Evolutionary conservation across 2,113 vertebrate species (phyloP).

Genomic region (Plotosus lineatus): DNA sequence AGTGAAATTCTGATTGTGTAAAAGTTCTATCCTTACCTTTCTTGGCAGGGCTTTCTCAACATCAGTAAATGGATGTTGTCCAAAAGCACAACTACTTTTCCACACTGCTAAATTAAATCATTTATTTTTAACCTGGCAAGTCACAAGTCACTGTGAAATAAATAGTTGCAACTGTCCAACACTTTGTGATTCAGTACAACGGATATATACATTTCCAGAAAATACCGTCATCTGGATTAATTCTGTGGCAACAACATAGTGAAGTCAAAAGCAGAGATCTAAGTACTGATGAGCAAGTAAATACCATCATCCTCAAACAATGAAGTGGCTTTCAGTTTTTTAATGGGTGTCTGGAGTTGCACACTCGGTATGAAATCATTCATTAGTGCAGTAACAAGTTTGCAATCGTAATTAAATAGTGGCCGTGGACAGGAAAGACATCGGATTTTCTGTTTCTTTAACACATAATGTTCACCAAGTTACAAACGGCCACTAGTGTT

Average conservation of each 20-base stretch:
- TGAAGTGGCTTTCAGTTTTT: not conserved
- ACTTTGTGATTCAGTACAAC: conserved; percentile 20
- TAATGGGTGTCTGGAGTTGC: not conserved
- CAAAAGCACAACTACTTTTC: conserved; percentile 35
- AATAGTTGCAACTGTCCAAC: too few relatives aligned
- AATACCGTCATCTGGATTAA: not conserved
- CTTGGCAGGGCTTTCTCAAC: conserved; percentile 1
- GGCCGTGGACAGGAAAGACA: not conserved
- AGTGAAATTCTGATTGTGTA: conserved; percentile 8
- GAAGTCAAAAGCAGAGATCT: not conserved
- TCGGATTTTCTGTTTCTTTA: not conserved
- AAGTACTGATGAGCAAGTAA: conserved; percentile 9
- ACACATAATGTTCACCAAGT: not conserved
- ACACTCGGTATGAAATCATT: not conserved
- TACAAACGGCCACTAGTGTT: not conserved
- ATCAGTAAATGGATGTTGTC: conserved; percentile 25
- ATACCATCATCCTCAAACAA: not conserved
- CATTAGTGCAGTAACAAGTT: not conserved
- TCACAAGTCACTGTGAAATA: too few relatives aligned
- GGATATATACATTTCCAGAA: not conserved
- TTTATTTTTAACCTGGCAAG: conserved; percentile 24
- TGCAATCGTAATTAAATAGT: not conserved
- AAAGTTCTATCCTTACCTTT: not conserved
- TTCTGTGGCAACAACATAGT: conserved; percentile 23
- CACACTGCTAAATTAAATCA: conserved; percentile 43